Evolutionary conservation across 2,888 invertebrate genomes (phyloP).

Genomic region (Drosophila nr. fundita): DNA sequence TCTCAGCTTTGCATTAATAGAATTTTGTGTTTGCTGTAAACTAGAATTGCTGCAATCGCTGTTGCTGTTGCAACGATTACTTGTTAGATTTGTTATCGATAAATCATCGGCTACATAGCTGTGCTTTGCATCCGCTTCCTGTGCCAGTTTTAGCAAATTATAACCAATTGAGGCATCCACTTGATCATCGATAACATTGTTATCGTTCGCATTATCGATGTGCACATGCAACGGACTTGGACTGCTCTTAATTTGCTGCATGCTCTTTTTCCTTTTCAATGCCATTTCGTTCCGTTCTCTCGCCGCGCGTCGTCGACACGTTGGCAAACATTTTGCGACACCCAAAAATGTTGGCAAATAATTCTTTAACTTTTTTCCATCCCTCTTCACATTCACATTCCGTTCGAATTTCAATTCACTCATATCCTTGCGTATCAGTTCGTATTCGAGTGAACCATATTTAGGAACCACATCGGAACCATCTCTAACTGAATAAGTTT

Average conservation of each 20-base stretch:
- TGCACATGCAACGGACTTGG: slow-evolving; percentile 50
- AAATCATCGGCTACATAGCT: neutral
- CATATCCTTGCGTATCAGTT: slow-evolving; percentile 82
- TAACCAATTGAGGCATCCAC: slow-evolving; percentile 15
- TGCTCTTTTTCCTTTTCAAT: neutral
- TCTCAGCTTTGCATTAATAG: slow-evolving; percentile 62
- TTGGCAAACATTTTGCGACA: slow-evolving; percentile 70
- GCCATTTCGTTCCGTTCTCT: slow-evolving; percentile 5
- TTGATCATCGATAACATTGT: slow-evolving; percentile 9
- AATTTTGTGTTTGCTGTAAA: slow-evolving; percentile 63
- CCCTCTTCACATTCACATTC: slow-evolving; percentile 36
- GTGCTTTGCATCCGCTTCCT: slow-evolving; percentile 5
- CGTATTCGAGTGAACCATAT: slow-evolving; percentile 80
- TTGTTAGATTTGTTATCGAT: neutral
- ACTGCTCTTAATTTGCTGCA: neutral
- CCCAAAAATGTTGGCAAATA: slow-evolving; percentile 75
- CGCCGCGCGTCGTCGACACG: slow-evolving; percentile 42
- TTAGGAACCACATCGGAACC: slow-evolving; percentile 82
- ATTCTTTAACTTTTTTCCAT: slow-evolving; percentile 37
- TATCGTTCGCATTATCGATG: slow-evolving; percentile 7
- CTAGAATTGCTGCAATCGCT: slow-evolving; percentile 69
- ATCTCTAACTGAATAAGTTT: slow-evolving; percentile 53
- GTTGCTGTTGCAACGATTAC: slow-evolving; percentile 26
- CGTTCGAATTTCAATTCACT: slow-evolving; percentile 64
- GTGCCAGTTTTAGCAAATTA: slow-evolving; percentile 54